Evolutionary conservation across 2,888 invertebrate genomes (phyloP).

Genomic region (Cheilosia vernalis): DNA sequence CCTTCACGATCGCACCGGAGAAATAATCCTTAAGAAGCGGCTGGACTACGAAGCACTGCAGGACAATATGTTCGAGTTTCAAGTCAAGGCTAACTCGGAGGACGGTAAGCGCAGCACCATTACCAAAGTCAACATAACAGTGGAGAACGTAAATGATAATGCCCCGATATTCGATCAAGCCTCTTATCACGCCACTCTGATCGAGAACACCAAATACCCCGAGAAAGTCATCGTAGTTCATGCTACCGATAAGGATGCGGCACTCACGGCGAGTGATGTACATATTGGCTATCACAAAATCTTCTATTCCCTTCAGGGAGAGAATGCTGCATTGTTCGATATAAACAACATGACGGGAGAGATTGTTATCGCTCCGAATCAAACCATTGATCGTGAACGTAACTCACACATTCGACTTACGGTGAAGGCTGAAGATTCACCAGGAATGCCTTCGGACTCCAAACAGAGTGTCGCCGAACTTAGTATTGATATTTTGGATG

Average conservation of each 20-base stretch:
- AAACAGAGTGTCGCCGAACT: slow-evolving; percentile 87
- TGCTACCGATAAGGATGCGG: slow-evolving; percentile 89
- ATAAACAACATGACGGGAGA: slow-evolving; percentile 89
- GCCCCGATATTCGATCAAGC: slow-evolving; percentile 88
- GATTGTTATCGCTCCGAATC: slow-evolving; percentile 87
- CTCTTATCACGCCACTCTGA: slow-evolving; percentile 88
- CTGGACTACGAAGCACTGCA: slow-evolving; percentile 91
- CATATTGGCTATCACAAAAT: slow-evolving; percentile 88
- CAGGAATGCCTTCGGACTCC: slow-evolving; percentile 87
- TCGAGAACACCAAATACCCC: slow-evolving; percentile 88
- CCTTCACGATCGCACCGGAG: slow-evolving; percentile 88
- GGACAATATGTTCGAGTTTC: slow-evolving; percentile 84
- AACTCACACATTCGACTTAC: slow-evolving; percentile 88
- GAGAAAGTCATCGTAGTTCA: slow-evolving; percentile 88
- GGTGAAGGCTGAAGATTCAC: slow-evolving; percentile 90
- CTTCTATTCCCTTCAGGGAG: slow-evolving; percentile 89
- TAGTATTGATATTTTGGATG: slow-evolving; percentile 88
- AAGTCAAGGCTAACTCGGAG: slow-evolving; percentile 84
- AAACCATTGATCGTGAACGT: slow-evolving; percentile 89
- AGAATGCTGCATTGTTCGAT: slow-evolving; percentile 89
- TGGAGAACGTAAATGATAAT: slow-evolving; percentile 91
- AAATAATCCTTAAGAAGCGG: slow-evolving; percentile 88
- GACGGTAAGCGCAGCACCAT: slow-evolving; percentile 85
- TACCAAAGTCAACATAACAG: slow-evolving; percentile 88
- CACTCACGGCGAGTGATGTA: slow-evolving; percentile 85